A percentile compares a stretch with the other conserved stretches of the same genome.
These are phyloP conservation scores for Sepiola atlantica DNA, from an alignment of 2,888 invertebrate species.

Conservation along the genomic window DNA sequence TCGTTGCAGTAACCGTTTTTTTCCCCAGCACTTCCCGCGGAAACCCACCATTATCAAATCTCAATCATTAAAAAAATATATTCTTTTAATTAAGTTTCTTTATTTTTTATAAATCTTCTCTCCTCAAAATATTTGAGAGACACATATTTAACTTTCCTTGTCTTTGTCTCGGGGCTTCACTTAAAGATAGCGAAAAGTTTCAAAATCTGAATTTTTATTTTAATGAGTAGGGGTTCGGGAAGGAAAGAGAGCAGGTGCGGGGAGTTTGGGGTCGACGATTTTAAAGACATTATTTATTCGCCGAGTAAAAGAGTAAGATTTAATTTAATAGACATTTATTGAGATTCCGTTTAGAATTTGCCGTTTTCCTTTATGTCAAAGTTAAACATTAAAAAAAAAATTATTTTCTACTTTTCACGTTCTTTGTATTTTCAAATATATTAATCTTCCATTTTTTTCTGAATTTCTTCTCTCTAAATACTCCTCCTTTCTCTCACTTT, in stretches of 20 bases:
- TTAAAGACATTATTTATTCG: not conserved
- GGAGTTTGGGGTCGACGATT: not conserved
- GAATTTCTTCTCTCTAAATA: not conserved
- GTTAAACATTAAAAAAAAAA: no score
- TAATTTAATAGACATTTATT: not conserved
- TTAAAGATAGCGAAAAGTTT: not conserved
- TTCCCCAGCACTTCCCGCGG: not conserved
- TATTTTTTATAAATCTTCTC: no score
- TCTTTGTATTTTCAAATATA: no score
- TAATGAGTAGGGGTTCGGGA: not conserved
- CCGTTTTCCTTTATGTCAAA: not conserved
- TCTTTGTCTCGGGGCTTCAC: not conserved
- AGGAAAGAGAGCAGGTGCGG: no score
- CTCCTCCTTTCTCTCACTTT: not conserved
- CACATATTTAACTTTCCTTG: not conserved
- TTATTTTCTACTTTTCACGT: not conserved
- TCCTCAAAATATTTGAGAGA: not conserved
- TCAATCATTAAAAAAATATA: conserved; percentile 32
- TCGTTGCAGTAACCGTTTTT: not conserved
- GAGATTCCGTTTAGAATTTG: not conserved
- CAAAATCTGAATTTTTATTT: not conserved
- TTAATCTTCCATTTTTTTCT: no score
- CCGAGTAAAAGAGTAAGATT: not conserved
- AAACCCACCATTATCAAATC: not conserved
- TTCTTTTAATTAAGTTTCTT: not conserved